Percentiles rank a stretch among this genome's conserved stretches.
Conservation (phyloP, 2,888 invertebrate genomes). For the Sinohyriopsis cumingii region DNA sequence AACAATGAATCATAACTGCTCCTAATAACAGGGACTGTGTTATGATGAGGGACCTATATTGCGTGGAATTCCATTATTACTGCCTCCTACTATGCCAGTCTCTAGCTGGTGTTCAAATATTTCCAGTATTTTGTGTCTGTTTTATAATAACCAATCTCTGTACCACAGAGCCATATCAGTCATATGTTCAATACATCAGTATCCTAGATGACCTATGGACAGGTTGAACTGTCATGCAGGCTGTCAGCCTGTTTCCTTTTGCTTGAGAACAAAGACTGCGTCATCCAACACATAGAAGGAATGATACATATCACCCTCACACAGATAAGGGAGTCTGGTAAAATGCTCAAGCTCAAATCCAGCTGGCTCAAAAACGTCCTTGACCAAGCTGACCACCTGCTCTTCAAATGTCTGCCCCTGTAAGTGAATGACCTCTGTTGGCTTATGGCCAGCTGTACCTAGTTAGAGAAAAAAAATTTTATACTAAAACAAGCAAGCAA, state of each 20-base stretch:
- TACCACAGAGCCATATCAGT: too few relatives aligned
- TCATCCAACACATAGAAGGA: conserved; percentile 89
- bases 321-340: conserved; percentile 94
- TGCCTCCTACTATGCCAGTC: too few relatives aligned
- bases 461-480: conserved; percentile 87
- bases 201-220: neutral
- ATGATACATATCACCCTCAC: conserved; percentile 93
- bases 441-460: conserved; percentile 80
- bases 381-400: conserved; percentile 83
- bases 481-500: neutral
- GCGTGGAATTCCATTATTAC: too few relatives aligned
- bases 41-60: too few relatives aligned
- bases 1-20: too few relatives aligned
- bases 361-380: conserved; percentile 77
- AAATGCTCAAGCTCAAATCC: conserved; percentile 87
- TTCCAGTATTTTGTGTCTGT: too few relatives aligned
- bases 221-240: neutral
- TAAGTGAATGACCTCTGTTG: conserved; percentile 69
- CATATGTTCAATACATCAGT: neutral
- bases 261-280: conserved; percentile 82
- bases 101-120: too few relatives aligned
- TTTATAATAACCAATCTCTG: too few relatives aligned
- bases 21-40: too few relatives aligned
- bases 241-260: conserved; percentile 16
- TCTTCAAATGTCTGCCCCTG: conserved; percentile 74